These are phyloP conservation scores for Catharus ustulatus DNA, from an alignment of 2,797 vertebrate species.

Conservation along the genomic window DNA sequence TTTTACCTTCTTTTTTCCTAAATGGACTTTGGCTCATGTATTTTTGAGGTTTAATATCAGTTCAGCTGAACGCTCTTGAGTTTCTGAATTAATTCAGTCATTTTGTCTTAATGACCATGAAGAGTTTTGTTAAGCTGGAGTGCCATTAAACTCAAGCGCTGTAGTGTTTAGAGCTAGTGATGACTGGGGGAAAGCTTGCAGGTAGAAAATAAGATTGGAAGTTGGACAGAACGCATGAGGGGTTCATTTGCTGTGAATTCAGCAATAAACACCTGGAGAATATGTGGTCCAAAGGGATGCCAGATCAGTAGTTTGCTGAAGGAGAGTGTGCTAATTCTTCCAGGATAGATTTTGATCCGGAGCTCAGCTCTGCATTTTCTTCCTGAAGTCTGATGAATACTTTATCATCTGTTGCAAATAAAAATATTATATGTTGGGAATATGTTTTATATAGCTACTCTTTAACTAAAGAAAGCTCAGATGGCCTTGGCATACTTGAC, in stretches of 20 bases:
- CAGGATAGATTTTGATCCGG: background rate
- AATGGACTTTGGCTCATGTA: conserved; percentile 46
- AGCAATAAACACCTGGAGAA: background rate
- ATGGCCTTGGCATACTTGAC: background rate
- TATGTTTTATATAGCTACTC: background rate
- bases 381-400: background rate
- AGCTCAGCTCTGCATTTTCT: background rate
- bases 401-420: background rate
- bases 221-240: background rate
- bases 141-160: conserved; percentile 45
- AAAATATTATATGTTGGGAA: background rate
- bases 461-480: background rate
- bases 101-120: conserved; percentile 65
- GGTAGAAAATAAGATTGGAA: conserved; percentile 27
- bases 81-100: conserved; percentile 65
- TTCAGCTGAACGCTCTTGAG: conserved; percentile 39
- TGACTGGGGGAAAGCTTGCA: conserved; percentile 3
- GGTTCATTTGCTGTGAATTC: conserved; percentile 51
- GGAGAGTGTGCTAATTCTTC: background rate
- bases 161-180: conserved; percentile 1
- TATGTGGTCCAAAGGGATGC: background rate
- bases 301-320: background rate
- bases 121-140: conserved; percentile 60
- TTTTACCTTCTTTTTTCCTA: conserved; percentile 45
- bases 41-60: conserved; percentile 46